phyloP scores from a whole-genome alignment of 2,888 invertebrate species.

The Chrysolina americana region DNA sequence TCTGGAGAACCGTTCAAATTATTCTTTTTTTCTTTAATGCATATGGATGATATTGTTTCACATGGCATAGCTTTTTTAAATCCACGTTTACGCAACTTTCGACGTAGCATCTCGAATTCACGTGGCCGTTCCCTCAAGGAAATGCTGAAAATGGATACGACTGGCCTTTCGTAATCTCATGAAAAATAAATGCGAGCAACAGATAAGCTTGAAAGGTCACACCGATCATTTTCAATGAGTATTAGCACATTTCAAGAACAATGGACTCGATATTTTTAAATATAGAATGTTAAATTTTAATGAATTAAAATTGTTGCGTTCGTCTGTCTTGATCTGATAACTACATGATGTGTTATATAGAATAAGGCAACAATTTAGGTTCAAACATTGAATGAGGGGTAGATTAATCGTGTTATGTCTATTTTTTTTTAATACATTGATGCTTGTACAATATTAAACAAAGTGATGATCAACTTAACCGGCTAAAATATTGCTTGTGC shows the following conservation, averaged over 20 bases:
- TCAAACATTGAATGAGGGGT: not conserved
- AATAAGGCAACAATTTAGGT: not conserved
- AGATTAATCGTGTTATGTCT: no score
- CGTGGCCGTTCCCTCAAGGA: not conserved
- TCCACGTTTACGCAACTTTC: not conserved
- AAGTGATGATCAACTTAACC: no score
- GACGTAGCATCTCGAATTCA: not conserved
- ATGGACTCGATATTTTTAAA: constrained; percentile 37
- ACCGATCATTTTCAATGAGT: constrained; percentile 34
- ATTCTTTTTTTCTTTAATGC: no score
- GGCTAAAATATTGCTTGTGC: no score
- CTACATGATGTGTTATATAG: not conserved
- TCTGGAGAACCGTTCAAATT: not conserved
- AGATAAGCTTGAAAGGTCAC: constrained; percentile 29
- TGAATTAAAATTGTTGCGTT: constrained; percentile 1
- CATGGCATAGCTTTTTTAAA: not conserved
- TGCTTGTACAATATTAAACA: no score
- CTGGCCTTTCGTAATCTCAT: not conserved
- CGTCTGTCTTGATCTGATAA: constrained; percentile 3
- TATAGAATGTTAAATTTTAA: constrained; percentile 24
- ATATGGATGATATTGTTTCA: not conserved
- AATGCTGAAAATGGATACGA: not conserved
- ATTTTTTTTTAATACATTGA: no score
- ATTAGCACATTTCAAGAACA: constrained; percentile 39
- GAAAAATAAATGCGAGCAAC: not conserved